Conservation (phyloP, 2,797 vertebrate genomes). For the Centroberyx gerrardi region DNA sequence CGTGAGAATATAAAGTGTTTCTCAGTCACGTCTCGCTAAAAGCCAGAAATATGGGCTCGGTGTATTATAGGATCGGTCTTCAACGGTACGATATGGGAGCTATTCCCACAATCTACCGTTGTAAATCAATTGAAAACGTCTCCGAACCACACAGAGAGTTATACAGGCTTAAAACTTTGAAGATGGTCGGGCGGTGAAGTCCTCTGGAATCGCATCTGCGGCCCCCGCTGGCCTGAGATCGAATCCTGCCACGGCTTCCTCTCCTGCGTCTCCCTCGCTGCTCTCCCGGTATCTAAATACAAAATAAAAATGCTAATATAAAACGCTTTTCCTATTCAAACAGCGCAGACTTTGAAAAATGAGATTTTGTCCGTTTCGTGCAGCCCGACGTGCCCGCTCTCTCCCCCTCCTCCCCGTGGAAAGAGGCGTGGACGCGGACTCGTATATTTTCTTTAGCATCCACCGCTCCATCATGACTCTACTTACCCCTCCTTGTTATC, state of each 20-base stretch:
- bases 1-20: not conserved
- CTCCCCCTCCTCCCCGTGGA: not conserved
- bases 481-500: slow-evolving; percentile 35
- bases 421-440: slow-evolving; percentile 18
- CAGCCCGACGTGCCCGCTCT: not conserved
- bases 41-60: not conserved
- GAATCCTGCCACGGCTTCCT: not conserved
- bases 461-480: slow-evolving; percentile 48
- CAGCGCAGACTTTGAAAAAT: no score
- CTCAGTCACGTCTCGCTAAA: not conserved
- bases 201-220: slow-evolving; percentile 32
- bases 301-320: slow-evolving; percentile 24
- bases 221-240: slow-evolving; percentile 18
- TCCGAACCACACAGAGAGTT: not conserved
- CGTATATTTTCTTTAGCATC: slow-evolving; percentile 49
- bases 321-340: not conserved
- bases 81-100: not conserved
- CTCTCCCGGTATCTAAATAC: slow-evolving; percentile 14
- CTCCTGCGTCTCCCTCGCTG: not conserved
- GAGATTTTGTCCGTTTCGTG: no score
- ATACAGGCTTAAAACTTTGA: slow-evolving; percentile 9
- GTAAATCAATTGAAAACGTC: slow-evolving; percentile 7
- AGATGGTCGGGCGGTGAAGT: not conserved
- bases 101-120: not conserved
- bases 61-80: not conserved